Evolutionary conservation across 2,797 vertebrate species (phyloP), one percentile per base, ranked within the genome.

Genomic region (Pseudomugil tenellus): DNA sequence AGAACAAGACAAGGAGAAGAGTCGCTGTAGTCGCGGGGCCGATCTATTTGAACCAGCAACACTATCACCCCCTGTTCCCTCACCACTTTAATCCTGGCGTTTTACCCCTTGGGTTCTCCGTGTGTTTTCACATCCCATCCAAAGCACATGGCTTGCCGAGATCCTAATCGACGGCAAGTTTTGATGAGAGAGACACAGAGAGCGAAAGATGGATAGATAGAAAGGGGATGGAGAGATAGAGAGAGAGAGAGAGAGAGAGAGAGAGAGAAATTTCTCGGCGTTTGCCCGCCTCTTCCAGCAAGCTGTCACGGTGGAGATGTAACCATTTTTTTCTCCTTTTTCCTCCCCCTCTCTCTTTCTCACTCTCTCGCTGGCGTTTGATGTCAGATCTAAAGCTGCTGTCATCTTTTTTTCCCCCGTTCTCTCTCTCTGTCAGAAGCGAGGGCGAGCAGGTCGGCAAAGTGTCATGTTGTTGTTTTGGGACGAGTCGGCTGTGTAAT

Each of bases 321-420:
- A 89, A 81, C 87, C 16, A 3, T 72, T 82, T 83, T 83, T 70
- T 72, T 43, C 46, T 16, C 39, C n/a, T 58, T 26, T 53, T 16
- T 17, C 21, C 12, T 32, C 68, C 6, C 67, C 28, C 58, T 63
- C 69, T 75, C 68, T 74, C 63, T 77, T 67, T 80, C 83, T 78
- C 88, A 67, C 86, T 86, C 83, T 90, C 82, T 88, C 35, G 58
- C 80, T 57, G 34, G 66, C 75, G 81, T 91, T 92, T 93, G 91
- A 93, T 91, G 92, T 91, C 84, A 91, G 89, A 91, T 92, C 92
- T 91, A 83, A 92, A 91, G 88, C 87, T 70, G 86, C 90, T 92
- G 92, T 92, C 90, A 90, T 87, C 84, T 81, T 73, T 84, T 80
- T 73, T 55, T 55, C 14, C 34, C 5, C 25, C 17, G 5, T 32